A percentile compares a stretch with the other conserved stretches of the same genome.
Conservation (phyloP, 1,140 invertebrate genomes). For the Drosophila bocqueti region DNA sequence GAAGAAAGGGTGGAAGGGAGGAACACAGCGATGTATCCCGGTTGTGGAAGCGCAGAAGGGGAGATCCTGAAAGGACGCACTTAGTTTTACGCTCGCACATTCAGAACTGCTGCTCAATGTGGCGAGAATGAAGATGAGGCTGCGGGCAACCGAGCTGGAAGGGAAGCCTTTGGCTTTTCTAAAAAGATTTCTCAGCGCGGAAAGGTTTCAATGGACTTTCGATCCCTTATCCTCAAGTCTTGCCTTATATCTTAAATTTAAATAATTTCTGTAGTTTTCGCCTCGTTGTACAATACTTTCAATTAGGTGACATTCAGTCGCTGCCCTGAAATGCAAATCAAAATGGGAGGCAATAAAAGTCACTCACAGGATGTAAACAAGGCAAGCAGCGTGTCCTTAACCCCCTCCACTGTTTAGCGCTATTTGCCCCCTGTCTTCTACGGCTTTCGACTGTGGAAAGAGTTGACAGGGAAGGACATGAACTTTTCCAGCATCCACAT, state of each 20-base stretch:
- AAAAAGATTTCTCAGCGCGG: not conserved
- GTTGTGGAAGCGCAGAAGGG: not conserved
- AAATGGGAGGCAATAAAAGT: slow-evolving; percentile 50
- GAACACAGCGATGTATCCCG: not conserved
- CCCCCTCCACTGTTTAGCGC: not conserved
- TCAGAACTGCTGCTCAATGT: slow-evolving; percentile 59
- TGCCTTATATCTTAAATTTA: no score
- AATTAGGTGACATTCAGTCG: not conserved
- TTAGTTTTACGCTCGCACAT: slow-evolving; percentile 60
- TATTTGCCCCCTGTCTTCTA: not conserved
- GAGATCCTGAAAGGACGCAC: slow-evolving; percentile 54
- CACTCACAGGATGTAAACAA: slow-evolving; percentile 55
- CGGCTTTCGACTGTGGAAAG: not conserved
- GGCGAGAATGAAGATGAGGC: slow-evolving; percentile 42
- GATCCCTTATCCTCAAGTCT: not conserved
- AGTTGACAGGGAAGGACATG: slow-evolving; percentile 21
- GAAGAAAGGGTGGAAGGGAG: slow-evolving; percentile 33
- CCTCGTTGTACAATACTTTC: not conserved
- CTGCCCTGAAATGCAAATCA: slow-evolving; percentile 41
- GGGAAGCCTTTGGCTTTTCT: not conserved
- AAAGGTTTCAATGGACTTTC: not conserved
- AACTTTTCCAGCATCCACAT: slow-evolving; percentile 7
- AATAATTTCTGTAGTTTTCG: not conserved
- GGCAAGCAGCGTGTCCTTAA: slow-evolving; percentile 9
- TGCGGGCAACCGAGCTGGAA: not conserved